Conservation (phyloP, 2,113 vertebrate species). For the Neodon shergylaensis region DNA sequence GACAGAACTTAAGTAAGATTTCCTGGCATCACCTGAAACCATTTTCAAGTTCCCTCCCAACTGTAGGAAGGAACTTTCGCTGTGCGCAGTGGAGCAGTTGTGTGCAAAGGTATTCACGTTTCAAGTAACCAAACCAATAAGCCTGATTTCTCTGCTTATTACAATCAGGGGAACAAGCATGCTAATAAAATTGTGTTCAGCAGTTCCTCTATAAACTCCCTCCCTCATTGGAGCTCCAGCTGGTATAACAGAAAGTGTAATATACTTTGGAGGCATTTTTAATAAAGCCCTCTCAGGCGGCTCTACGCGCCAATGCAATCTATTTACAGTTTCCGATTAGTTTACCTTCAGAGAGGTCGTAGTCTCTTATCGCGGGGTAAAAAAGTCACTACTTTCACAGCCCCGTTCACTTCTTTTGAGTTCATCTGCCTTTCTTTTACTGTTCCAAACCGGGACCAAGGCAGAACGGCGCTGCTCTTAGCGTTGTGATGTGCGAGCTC, state of each 20-base stretch:
- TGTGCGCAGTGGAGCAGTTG: conserved; percentile 16
- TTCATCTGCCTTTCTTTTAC: conserved; percentile 38
- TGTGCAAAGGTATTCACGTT: conserved; percentile 59
- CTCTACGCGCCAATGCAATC: conserved; percentile 65
- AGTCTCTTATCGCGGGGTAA: conserved; percentile 71
- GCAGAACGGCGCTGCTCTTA: background rate
- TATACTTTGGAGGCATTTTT: conserved; percentile 79
- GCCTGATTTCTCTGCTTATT: conserved; percentile 74
- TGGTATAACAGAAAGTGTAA: conserved; percentile 79
- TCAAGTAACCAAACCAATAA: conserved; percentile 76
- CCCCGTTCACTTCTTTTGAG: conserved; percentile 19
- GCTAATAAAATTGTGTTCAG: conserved; percentile 78
- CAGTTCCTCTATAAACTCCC: conserved; percentile 78
- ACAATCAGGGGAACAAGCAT: conserved; percentile 76
- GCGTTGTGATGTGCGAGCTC: background rate
- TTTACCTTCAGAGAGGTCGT: conserved; percentile 65
- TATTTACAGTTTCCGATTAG: conserved; percentile 77
- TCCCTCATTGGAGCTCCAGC: conserved; percentile 75
- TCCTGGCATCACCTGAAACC: conserved; percentile 44
- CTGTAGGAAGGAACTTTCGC: conserved; percentile 47
- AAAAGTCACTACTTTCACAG: conserved; percentile 49
- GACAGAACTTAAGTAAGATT: conserved; percentile 2
- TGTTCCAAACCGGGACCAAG: background rate
- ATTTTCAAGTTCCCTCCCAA: conserved; percentile 50
- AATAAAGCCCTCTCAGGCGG: conserved; percentile 77